Conservation (phyloP, 2,888 invertebrate species). For the Sceliomorpha sp. region DNA sequence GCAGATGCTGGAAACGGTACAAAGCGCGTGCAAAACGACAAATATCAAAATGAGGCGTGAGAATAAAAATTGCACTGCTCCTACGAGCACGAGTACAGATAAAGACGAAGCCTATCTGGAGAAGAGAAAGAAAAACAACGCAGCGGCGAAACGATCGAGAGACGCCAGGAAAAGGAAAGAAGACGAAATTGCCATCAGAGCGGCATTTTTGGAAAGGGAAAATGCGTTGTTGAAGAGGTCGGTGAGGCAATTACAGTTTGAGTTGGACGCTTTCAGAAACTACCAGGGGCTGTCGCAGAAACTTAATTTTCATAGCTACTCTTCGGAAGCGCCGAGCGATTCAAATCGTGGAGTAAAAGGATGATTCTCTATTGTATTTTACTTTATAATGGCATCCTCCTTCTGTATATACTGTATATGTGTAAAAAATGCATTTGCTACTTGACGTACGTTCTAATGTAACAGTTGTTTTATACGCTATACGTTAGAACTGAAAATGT, state of each 20-base stretch:
- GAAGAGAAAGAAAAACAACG: conserved; percentile 94
- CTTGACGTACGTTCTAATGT: too few species aligned
- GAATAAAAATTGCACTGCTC: conserved; percentile 61
- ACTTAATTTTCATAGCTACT: too few species aligned
- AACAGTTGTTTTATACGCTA: too few species aligned
- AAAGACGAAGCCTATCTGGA: conserved; percentile 94
- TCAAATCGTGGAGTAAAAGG: too few species aligned
- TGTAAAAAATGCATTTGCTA: too few species aligned
- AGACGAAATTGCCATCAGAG: conserved; percentile 94
- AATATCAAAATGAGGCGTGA: conserved; percentile 87
- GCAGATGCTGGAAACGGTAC: conserved; percentile 85
- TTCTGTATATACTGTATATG: too few species aligned
- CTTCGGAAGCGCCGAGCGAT: too few species aligned
- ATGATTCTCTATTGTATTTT: too few species aligned
- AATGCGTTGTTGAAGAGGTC: conserved; percentile 89
- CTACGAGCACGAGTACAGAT: conserved; percentile 67
- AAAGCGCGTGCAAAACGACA: conserved; percentile 84
- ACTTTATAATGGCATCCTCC: too few species aligned
- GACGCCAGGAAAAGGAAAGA: conserved; percentile 94
- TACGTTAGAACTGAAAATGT: too few species aligned
- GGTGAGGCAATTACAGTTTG: conserved; percentile 70
- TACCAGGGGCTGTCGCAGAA: too few species aligned
- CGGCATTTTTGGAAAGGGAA: conserved; percentile 92
- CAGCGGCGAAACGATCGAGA: conserved; percentile 95
- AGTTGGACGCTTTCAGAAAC: too few species aligned